Base-by-base conservation (phyloP, 2,797 vertebrate species). In the Ciconia nigra region DNA sequence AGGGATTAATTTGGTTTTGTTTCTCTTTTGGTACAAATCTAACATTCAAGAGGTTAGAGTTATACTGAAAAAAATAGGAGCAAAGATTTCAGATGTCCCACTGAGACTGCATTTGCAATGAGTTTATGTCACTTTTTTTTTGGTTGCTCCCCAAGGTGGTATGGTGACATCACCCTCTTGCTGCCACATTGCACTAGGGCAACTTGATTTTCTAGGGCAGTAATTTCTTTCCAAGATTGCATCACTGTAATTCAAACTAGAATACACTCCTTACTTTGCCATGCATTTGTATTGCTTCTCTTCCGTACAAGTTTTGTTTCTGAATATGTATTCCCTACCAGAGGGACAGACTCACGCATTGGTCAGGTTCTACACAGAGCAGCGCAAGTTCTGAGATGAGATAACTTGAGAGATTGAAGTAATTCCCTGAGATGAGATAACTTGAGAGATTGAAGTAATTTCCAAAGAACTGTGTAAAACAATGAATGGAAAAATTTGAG, bases 291-390 rank as follows among this genome's bases (percentile, higher is more conserved):
- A 78, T 24, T 73, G 31, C 58, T 87, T 59, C 76, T 84, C 33
- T 95, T 42, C 47, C 2, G 5, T 51, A 14, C 28, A 79, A 35
- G 37, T 71, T 61, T 58, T 73, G 17, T 19, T 88, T 89, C 58
- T 90, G 71, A 21, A 0, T 59, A 24, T 52, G 13, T 84, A 4
- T 51, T 61, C 49, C 79, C 79, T 96, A 78, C 4, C 77, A 98
- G 90, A 97, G 98, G 79, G 98, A 98, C 66, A 97, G 42, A 92
- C 73, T 55, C 89, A 72, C 6, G 71, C 73, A 44, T 57, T 94
- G 58, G 83, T 49, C 63, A 97, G 98, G 70, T 98, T 98, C 85
- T 97, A 93, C 1, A 66, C 77, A 58, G 98, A 99, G 54, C 79
- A 97, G 52, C 77, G 55, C n/a, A 92, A 98, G 49, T 92, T 93